Evolutionary conservation across 2,888 invertebrate genomes (phyloP), one percentile per base, ranked within the genome.

Genomic region (Galerucella calmariensis): DNA sequence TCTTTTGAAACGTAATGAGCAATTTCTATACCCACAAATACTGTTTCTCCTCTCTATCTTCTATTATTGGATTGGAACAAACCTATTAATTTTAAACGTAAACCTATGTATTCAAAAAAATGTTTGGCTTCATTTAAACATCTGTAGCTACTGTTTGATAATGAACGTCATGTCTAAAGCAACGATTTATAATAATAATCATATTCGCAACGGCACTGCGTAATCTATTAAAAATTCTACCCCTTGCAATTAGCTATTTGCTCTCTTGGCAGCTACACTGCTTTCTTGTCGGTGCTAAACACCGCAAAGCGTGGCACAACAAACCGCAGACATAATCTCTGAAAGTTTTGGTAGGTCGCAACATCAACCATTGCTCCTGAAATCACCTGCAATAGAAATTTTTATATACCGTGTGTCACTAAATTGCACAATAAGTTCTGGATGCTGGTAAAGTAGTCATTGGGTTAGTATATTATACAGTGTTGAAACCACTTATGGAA

Each of bases 201-300:
- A 41, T 16, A 41, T 56, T 9, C 14, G 24, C 24, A 24, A 35
- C 51, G 8, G 27, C n/a, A 67, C 44, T 58, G 56, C 68, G 59
- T n/a, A 46, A 20, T 44, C 65, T 27, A 46, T 65, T 65, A 65
- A 72, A 75, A 69, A 75, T 65, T 68, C 65, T 56, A 75, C 65
- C 73, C 67, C 58, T 59, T 11, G 10, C 14, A 67, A 61, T 79
- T 75, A 78, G 51, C 70, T 80, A 79, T 74, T 76, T 80, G 68
- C 76, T 78, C 73, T 84, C 84, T 44, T 85, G 84, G 79, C 87
- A 87, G 77, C 83, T 85, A 80, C 87, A 87, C 77, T 85, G 84
- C 74, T 84, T 84, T 69, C 82, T 82, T n/a, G 82, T 79, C 20
- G 86, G 85, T 66, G 82, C 81, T 68, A 87, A 79, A 81, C 87